Evolutionary conservation across 2,888 invertebrate species (phyloP), one percentile per base, ranked within the genome.

Genomic region (Cantharis rustica): DNA sequence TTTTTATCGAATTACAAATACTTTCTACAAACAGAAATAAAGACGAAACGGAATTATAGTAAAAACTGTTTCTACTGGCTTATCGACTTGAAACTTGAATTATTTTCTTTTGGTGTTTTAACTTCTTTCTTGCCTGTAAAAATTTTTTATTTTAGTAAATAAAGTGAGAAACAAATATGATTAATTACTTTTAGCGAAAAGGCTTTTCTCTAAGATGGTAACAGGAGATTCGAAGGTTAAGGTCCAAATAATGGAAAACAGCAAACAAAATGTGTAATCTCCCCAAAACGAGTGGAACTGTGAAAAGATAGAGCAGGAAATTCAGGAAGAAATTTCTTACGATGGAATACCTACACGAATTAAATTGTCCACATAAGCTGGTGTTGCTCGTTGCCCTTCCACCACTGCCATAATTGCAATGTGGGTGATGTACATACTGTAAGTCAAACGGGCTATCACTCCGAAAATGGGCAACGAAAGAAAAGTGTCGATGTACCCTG

Each of bases 1-100:
- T 93, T 84, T 93, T 92, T 81, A 77, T 93, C 0, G 93, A 93
- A 84, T 89, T 93, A 26, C 86, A 85, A 80, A 86, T 90, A 15
- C 86, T 82, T 63, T 80, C 84, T 31, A 75, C 75, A 26, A 78
- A 75, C n/a, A 80, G 78, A 75, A 66, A 61, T 11, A 16, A 68
- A 47, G 80, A 81, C 16, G 83, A 84, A 78, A 82, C 83, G 47
- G 79, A 76, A 16, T 73, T 82, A 61, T 81, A 76, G 76, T 13
- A 17, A 20, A 64, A 64, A 64, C 1, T 1, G 3, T 2, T 63
- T 16, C 13, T 63, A 63, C 16, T 16, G 16, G 7, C 10, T 63
- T 16, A 47, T 47, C 47, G 47, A n/a, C 4, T 47, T 47, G n/a
- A 47, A 47, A 47, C 47, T 66, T n/a, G n/a, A 1, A 11, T 20